Evolutionary conservation across 2,797 vertebrate genomes (phyloP).

Genomic region (Scomberomorus guttatus): DNA sequence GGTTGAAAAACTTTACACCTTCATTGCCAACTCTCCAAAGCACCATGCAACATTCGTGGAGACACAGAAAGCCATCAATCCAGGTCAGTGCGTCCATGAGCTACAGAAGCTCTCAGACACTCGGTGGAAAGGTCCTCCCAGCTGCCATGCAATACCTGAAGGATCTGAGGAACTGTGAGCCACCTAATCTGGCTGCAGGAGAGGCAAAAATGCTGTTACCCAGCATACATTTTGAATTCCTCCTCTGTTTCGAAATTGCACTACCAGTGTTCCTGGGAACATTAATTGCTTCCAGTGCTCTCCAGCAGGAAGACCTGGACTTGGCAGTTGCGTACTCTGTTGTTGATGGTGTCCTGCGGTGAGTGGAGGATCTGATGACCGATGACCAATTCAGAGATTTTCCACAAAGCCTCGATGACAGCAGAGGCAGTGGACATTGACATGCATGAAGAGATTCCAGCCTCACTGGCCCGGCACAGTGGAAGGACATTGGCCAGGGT

Average conservation of each 20-base stretch:
- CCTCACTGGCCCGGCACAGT: no score
- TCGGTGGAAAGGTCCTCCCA: not conserved
- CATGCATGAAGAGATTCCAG: no score
- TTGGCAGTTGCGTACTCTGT: no score
- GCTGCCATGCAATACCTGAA: not conserved
- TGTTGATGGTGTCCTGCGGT: no score
- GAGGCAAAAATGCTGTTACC: not conserved
- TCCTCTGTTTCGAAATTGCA: not conserved
- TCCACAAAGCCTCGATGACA: no score
- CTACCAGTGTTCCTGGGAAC: not conserved
- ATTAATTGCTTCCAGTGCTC: no score
- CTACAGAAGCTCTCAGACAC: not conserved
- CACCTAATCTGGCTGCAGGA: slow-evolving; percentile 1
- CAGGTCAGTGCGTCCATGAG: not conserved
- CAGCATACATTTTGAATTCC: not conserved
- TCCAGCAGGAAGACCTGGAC: no score
- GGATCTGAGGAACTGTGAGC: not conserved
- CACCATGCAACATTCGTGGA: not conserved
- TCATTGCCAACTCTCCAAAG: not conserved
- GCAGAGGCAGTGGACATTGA: no score
- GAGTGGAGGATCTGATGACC: no score
- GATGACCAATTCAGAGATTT: no score
- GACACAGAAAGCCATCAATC: not conserved
- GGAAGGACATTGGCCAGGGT: no score
- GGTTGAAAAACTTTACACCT: not conserved